Evolutionary conservation across 2,888 invertebrate genomes (phyloP).

Genomic region (Eupithecia insigniata): DNA sequence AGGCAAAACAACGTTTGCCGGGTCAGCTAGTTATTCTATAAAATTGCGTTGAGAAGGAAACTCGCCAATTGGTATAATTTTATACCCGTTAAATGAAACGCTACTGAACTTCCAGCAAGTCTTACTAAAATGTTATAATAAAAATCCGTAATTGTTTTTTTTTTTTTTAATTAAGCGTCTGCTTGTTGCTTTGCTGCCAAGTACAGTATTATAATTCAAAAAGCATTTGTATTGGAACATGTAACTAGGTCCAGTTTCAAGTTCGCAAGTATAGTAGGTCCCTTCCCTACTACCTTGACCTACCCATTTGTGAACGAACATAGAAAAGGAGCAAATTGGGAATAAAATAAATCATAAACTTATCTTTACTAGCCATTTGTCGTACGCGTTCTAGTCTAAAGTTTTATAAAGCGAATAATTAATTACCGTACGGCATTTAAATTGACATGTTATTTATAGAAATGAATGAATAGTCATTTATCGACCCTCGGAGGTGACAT

Average conservation of each 20-base stretch:
- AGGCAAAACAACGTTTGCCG: no score
- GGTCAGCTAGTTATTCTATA: neutral
- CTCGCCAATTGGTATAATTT: neutral
- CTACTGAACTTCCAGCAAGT: neutral
- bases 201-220: neutral
- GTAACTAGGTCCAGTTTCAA: no score
- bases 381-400: neutral
- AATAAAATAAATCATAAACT: neutral
- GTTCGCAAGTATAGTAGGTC: no score
- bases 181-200: neutral
- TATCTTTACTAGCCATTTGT: neutral
- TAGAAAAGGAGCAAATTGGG: neutral
- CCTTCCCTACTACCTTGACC: no score
- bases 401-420: conserved; percentile 1
- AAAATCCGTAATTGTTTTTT: no score
- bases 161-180: no score
- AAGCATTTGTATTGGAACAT: neutral
- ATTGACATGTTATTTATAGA: conserved; percentile 23
- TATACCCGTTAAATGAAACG: neutral
- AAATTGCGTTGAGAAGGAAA: neutral
- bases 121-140: no score
- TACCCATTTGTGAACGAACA: neutral
- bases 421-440: conserved; percentile 3
- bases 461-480: conserved; percentile 30
- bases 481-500: conserved; percentile 30